phyloP scores from a whole-genome alignment of 2,113 vertebrate species.

The Corythaixoides concolor region DNA sequence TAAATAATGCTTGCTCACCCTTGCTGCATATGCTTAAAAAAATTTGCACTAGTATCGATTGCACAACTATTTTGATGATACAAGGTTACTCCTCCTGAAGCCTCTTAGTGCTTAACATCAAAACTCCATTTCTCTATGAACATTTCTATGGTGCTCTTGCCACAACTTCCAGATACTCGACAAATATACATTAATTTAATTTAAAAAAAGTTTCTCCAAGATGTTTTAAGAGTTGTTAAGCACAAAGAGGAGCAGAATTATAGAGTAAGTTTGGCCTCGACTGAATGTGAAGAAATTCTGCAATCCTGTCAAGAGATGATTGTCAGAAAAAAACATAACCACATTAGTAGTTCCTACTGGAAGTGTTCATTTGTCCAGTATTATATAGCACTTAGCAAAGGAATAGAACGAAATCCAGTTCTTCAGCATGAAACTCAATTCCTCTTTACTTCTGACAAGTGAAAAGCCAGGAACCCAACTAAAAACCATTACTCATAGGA shows the following conservation, averaged over 20 bases:
- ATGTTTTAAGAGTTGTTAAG: background rate
- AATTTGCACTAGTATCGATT: background rate
- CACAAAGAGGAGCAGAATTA: background rate
- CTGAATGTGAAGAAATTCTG: background rate
- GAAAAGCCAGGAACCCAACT: background rate
- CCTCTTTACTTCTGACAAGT: background rate
- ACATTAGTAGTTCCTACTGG: background rate
- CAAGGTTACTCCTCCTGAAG: background rate
- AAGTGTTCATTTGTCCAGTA: background rate
- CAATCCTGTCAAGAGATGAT: background rate
- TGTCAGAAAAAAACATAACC: background rate
- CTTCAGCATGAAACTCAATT: background rate
- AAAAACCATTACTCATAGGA: background rate
- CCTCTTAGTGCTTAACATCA: background rate
- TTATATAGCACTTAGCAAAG: background rate
- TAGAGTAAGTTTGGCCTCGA: background rate
- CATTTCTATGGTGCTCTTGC: background rate
- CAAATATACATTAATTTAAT: background rate
- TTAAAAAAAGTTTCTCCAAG: background rate
- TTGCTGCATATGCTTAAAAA: background rate
- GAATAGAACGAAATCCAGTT: background rate
- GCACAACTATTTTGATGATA: background rate
- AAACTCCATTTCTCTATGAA: background rate
- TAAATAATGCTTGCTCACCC: background rate
- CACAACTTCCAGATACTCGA: background rate